A percentile compares a stretch with the other conserved stretches of the same genome.
Conservation (phyloP, 2,888 invertebrate genomes). For the Oligia fasciuncula region DNA sequence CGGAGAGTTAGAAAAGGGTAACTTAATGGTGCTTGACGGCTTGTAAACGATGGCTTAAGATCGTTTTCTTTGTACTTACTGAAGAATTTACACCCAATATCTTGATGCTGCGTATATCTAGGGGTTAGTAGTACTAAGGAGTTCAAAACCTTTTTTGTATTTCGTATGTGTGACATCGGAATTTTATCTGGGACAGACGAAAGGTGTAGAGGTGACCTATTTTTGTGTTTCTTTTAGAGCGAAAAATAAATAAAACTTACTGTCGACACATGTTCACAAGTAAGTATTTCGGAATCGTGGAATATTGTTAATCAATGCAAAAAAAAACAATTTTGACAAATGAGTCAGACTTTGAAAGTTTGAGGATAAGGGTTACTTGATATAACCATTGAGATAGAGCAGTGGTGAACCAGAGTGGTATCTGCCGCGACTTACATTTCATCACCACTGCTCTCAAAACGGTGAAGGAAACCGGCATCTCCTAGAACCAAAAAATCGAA, state of each 20-base stretch:
- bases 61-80: background rate
- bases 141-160: constrained; percentile 5
- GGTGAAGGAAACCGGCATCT: background rate
- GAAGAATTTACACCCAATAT: constrained; percentile 30
- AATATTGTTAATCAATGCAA: background rate
- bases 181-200: background rate
- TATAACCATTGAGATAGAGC: too few species aligned
- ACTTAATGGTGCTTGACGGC: constrained; percentile 19
- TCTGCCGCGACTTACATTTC: too few species aligned
- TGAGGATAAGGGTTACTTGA: background rate
- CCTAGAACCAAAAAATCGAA: background rate
- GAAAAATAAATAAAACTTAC: too few species aligned
- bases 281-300: background rate
- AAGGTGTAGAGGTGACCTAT: constrained; percentile 3
- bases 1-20: constrained; percentile 15
- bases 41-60: constrained; percentile 2
- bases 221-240: constrained; percentile 4
- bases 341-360: background rate
- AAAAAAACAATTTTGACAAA: background rate
- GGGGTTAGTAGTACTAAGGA: background rate
- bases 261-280: background rate
- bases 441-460: background rate
- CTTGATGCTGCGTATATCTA: constrained; percentile 9
- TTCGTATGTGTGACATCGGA: background rate
- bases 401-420: too few species aligned